Conservation (phyloP, 2,888 invertebrate genomes). For the Cancer borealis region DNA sequence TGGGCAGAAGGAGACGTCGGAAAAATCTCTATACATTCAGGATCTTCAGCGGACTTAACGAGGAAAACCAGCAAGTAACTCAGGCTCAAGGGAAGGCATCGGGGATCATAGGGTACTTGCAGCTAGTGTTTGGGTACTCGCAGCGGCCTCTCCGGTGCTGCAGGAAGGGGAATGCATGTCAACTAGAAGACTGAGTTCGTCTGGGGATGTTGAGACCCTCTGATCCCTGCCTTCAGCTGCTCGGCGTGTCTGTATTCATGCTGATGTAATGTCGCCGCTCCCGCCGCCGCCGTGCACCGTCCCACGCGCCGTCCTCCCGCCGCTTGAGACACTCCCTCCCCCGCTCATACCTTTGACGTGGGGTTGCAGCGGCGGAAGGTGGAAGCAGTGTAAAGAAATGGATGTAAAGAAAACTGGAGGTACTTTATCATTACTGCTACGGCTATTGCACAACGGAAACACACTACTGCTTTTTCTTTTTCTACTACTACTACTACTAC, state of each 20-base stretch:
- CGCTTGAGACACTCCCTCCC: slow-evolving; percentile 26
- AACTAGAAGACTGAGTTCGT: slow-evolving; percentile 40
- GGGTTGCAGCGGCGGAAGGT: too few species aligned
- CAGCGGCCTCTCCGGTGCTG: slow-evolving; percentile 17
- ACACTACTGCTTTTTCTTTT: background rate
- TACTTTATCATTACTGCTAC: background rate
- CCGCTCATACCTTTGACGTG: background rate
- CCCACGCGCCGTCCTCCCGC: background rate
- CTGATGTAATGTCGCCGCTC: slow-evolving; percentile 29
- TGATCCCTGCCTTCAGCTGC: slow-evolving; percentile 53
- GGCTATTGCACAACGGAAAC: background rate
- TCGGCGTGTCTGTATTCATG: slow-evolving; percentile 14
- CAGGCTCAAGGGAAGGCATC: slow-evolving; percentile 57
- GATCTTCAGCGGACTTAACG: slow-evolving; percentile 25
- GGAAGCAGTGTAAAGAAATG: background rate
- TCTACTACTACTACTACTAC: background rate
- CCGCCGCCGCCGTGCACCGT: slow-evolving; percentile 11
- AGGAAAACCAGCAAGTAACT: slow-evolving; percentile 42
- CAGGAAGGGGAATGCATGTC: slow-evolving; percentile 37
- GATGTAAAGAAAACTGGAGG: background rate
- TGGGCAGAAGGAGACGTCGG: background rate
- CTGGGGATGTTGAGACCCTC: slow-evolving; percentile 49
- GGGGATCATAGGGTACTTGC: background rate
- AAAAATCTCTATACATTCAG: background rate
- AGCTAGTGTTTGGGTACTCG: slow-evolving; percentile 4